Percentiles rank a stretch among this genome's conserved stretches.
Conservation (phyloP, 2,797 vertebrate species). For the Spinibarbus caldwelli region DNA sequence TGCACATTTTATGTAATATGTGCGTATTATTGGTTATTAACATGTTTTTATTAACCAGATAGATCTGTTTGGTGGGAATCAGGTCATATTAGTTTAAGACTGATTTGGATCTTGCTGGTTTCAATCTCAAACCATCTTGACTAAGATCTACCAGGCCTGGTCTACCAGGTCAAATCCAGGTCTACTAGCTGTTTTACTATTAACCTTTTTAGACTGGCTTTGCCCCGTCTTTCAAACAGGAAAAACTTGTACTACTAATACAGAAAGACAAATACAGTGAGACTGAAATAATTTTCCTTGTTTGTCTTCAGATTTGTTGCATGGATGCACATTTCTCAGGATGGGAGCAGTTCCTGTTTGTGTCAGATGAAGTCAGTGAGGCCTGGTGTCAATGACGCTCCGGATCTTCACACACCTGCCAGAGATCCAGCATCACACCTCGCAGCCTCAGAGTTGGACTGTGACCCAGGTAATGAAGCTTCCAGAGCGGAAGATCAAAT, state of each 20-base stretch:
- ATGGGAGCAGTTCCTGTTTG: constrained; percentile 22
- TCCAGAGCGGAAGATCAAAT: constrained; percentile 61
- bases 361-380: constrained; percentile 25
- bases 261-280: background rate
- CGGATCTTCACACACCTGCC: constrained; percentile 52
- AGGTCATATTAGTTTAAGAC: background rate
- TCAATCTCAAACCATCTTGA: background rate
- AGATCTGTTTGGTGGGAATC: background rate
- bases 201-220: too few relatives aligned
- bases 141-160: too few relatives aligned
- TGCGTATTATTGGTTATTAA: background rate
- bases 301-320: background rate
- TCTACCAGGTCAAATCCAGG: too few relatives aligned
- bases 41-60: background rate
- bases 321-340: background rate
- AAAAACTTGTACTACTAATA: background rate
- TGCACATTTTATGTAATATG: background rate
- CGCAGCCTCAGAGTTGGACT: constrained; percentile 40
- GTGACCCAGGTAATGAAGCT: constrained; percentile 63
- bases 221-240: too few relatives aligned
- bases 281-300: background rate
- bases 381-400: constrained; percentile 35
- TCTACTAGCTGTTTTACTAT: too few relatives aligned
- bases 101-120: background rate
- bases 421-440: constrained; percentile 51